Evolutionary conservation across 2,113 vertebrate species (phyloP), one percentile per base, ranked within the genome.

Genomic region (Crotalus horridus): DNA sequence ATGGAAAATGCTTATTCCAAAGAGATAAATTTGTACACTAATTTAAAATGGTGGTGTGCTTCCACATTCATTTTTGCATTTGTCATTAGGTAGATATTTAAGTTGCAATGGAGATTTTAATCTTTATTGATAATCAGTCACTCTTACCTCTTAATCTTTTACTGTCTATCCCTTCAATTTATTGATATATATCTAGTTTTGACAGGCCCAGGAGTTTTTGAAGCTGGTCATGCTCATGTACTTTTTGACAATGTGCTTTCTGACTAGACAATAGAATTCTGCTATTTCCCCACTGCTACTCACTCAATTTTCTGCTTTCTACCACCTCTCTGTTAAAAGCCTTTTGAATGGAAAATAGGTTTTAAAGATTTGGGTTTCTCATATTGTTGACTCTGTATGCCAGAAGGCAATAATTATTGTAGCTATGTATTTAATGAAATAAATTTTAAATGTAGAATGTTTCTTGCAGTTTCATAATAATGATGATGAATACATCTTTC

Each of bases 121-220:
- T 94, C 56, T 94, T 90, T 90, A 59, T 88, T 88, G 86, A 89
- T 95, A 93, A 95, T 89, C 92, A 92, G 24, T 21, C 3, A 58
- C 13, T n/a, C 53, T 81, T 87, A 69, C 56, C 46, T 94, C 95
- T 88, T 48, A 2, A 96, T 92, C 91, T 94, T 95, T 92, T 94
- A 94, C 93, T 91, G 64, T 88, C 96, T 96, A 92, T 95, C 90
- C 2, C 87, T 95, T 92, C 51, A 94, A 85, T 95, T 92, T 96
- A 94, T 64, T 93, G 51, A 92, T 94, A 91, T 93, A 87, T 93
- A 92, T 95, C 46, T 85, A 94, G 85, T 94, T 93, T 93, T 94
- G 39, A 93, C 88, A 91, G 93, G 20, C 92, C 89, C 92, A 95
- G 51, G 95, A 92, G 94, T 94, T 91, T 94, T 92, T 74, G 88